Conservation (phyloP, 2,888 invertebrate genomes). For the Herminia tarsipennalis region DNA sequence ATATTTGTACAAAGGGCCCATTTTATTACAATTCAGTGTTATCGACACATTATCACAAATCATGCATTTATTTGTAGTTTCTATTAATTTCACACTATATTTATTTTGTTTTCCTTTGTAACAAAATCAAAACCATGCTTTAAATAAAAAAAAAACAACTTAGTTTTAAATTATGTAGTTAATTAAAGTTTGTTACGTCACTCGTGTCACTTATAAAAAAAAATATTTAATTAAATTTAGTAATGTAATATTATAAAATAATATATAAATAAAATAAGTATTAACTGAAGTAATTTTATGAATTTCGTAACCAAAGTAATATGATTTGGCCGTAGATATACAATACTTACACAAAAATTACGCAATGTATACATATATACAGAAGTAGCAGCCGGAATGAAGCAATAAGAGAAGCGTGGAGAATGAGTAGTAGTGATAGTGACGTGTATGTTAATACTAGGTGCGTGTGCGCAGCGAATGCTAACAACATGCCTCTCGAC, state of each 20-base stretch:
- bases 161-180: too few species aligned
- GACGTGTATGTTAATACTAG: constrained; percentile 56
- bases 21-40: too few species aligned
- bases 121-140: too few species aligned
- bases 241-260: constrained; percentile 4
- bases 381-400: constrained; percentile 59
- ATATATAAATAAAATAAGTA: constrained; percentile 9
- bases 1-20: too few species aligned
- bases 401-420: constrained; percentile 68
- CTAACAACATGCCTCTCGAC: constrained; percentile 55
- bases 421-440: constrained; percentile 52
- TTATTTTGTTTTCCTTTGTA: too few species aligned
- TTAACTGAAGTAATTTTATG: constrained; percentile 8
- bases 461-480: constrained; percentile 55
- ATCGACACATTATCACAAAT: too few species aligned
- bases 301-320: constrained; percentile 59
- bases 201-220: constrained; percentile 12
- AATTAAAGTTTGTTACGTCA: too few species aligned
- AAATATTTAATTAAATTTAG: constrained; percentile 9
- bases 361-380: constrained; percentile 62
- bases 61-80: too few species aligned
- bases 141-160: too few species aligned
- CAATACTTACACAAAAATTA: constrained; percentile 35
- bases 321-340: constrained; percentile 57
- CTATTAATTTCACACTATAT: too few species aligned